These are phyloP conservation scores for Otis tarda DNA, from an alignment of 2,113 vertebrate species.

Conservation along the genomic window DNA sequence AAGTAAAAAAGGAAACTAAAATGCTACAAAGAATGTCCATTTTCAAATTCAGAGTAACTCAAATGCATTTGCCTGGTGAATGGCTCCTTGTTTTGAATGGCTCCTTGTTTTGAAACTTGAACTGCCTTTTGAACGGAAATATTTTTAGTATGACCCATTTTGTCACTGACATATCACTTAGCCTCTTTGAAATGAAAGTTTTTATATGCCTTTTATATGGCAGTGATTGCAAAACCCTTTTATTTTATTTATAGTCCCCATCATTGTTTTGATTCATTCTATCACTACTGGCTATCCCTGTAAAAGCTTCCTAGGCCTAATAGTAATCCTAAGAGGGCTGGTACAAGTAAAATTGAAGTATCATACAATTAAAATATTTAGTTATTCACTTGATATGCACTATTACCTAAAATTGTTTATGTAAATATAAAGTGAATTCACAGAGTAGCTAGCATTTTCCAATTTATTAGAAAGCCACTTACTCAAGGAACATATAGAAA, in stretches of 20 bases:
- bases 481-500: not conserved
- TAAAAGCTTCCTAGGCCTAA: not conserved
- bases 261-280: not conserved
- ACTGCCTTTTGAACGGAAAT: not conserved
- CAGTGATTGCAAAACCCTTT: not conserved
- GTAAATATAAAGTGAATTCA: not conserved
- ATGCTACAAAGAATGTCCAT: not conserved
- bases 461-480: not conserved
- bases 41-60: not conserved
- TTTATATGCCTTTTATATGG: not conserved
- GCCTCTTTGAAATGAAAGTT: not conserved
- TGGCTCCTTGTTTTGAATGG: not conserved
- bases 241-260: constrained; percentile 2
- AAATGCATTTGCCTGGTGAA: not conserved
- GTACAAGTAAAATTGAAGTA: not conserved
- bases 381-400: not conserved
- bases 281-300: not conserved
- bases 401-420: not conserved
- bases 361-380: not conserved
- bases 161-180: not conserved
- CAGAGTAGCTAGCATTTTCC: not conserved
- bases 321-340: not conserved
- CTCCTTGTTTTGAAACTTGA: not conserved
- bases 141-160: constrained; percentile 1
- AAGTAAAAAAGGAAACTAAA: not conserved